Evolutionary conservation across 2,113 vertebrate species (phyloP), one percentile per base, ranked within the genome.

Genomic region (Lampris incognitus): DNA sequence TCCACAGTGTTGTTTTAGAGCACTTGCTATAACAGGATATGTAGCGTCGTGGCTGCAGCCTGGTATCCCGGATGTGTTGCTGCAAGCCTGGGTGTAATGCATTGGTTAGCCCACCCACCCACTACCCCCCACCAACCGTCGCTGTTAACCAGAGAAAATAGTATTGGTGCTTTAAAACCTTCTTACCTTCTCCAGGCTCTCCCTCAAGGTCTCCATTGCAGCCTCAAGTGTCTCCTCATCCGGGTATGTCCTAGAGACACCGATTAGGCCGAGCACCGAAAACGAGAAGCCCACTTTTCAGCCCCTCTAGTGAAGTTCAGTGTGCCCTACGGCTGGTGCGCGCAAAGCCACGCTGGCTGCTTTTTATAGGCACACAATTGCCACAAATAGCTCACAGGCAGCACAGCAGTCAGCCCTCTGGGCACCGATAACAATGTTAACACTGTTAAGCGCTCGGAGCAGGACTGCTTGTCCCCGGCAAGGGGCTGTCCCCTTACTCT

Each of bases 311-410:
- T 87, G 87, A 89, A 91, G 90, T 90, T 93, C 92, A 91, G 92
- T 93, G 92, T 90, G 85, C 88, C 73, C 74, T 36, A 64, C 78
- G 63, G 72, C 72, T 68, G 40, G 66, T 78, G 69, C 75, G 69
- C 61, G 79, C 68, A 69, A 61, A 90, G 79, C 57, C 38, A 79
- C 72, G 85, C 88, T 85, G 89, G 92, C 94, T 96, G 96, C 98
- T 96, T 98, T 97, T 98, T 98, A 98, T 98, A 99, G 96, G 90
- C 74, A 71, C 92, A 41, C 81, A 95, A 95, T 94, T 92, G 91
- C 92, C 93, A 94, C 94, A 96, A 97, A 97, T 97, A 98, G 95
- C 94, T 91, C 85, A 11, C 58, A 91, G 91, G 92, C 89, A 91
- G 92, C 93, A 92, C 89, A 91, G 92, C 93, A 92, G 91, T 85